Conservation (phyloP, 35 echinoderm and acorn worm species). For the Ophiothrix spiculata region DNA sequence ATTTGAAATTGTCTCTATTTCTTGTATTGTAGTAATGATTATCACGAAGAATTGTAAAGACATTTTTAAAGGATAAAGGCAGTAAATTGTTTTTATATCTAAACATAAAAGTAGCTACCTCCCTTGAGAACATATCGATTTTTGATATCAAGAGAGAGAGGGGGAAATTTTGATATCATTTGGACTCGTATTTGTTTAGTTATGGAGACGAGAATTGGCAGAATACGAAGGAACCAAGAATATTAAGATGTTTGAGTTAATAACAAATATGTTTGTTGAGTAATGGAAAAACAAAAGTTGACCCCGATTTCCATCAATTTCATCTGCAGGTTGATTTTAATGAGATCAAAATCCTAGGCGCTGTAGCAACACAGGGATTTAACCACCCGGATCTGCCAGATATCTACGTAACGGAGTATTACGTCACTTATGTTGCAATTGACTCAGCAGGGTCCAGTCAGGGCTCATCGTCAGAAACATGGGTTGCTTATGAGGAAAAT, state of each 20-base stretch:
- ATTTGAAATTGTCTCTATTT: too few relatives aligned
- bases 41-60: too few relatives aligned
- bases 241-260: background rate
- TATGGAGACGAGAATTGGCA: background rate
- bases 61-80: too few relatives aligned
- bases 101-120: too few relatives aligned
- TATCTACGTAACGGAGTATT: constrained; percentile 61
- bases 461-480: background rate
- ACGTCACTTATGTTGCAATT: constrained; percentile 36
- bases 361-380: constrained; percentile 73
- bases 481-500: constrained; percentile 61
- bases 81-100: too few relatives aligned
- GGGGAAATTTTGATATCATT: background rate
- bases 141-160: too few relatives aligned
- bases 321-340: constrained; percentile 63
- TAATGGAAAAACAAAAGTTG: constrained; percentile 6
- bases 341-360: constrained; percentile 61
- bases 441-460: background rate
- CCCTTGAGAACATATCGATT: too few relatives aligned
- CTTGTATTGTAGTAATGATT: too few relatives aligned
- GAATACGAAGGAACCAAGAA: background rate
- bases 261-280: background rate
- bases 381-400: constrained; percentile 58
- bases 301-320: background rate
- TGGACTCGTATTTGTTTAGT: background rate